Evolutionary conservation across 2,113 vertebrate species (phyloP).

Genomic region (Nerophis lumbriciformis): DNA sequence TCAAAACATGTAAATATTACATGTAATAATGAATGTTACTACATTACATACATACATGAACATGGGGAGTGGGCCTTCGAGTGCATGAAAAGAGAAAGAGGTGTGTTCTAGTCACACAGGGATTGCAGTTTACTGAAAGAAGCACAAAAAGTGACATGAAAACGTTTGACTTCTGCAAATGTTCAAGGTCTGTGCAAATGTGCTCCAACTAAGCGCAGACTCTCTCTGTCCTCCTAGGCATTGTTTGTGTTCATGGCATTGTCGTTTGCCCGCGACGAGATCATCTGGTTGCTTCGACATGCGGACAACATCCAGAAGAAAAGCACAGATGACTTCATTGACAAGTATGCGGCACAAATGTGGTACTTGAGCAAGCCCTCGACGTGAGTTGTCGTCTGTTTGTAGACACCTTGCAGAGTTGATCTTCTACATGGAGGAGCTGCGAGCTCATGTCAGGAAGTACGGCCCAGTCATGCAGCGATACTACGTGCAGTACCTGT

Average conservation of each 20-base stretch:
- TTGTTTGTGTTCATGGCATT: conserved; percentile 99
- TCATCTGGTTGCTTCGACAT: conserved; percentile 97
- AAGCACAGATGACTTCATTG: conserved; percentile 97
- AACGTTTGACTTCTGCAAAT: too few relatives aligned
- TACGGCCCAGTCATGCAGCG: conserved; percentile 97
- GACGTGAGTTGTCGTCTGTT: not conserved
- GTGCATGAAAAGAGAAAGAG: too few relatives aligned
- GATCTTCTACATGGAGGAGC: conserved; percentile 99
- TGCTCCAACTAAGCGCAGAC: not conserved
- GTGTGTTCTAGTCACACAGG: too few relatives aligned
- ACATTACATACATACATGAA: too few relatives aligned
- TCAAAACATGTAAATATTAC: too few relatives aligned
- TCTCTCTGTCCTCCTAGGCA: conserved; percentile 66
- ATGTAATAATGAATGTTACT: too few relatives aligned
- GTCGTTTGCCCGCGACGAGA: conserved; percentile 97
- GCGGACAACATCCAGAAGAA: conserved; percentile 99
- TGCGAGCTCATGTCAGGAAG: conserved; percentile 91
- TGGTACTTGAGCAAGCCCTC: not conserved
- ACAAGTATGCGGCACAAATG: conserved; percentile 73
- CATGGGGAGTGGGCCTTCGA: too few relatives aligned
- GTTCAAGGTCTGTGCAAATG: too few relatives aligned
- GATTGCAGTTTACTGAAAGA: too few relatives aligned
- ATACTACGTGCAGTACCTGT: conserved; percentile 96
- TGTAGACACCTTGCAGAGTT: conserved; percentile 92
- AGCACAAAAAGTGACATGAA: too few relatives aligned